phyloP scores from a whole-genome alignment of 2,797 vertebrate genomes.

The Labeo calbasu region DNA sequence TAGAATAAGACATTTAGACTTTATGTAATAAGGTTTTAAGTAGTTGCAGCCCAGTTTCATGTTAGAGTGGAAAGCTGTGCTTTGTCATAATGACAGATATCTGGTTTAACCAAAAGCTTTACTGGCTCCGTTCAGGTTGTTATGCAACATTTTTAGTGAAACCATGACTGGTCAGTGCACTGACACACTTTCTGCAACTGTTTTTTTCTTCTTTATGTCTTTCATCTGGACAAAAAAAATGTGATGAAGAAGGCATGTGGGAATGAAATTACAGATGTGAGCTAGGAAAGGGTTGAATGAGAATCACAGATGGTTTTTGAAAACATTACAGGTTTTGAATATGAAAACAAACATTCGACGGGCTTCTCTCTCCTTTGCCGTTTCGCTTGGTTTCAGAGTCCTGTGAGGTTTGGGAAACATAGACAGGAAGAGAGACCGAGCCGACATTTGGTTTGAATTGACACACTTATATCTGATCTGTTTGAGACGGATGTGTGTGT shows the following conservation, averaged over 20 bases:
- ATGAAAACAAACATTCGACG: not conserved
- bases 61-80: not conserved
- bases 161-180: conserved; percentile 29
- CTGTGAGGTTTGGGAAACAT: conserved; percentile 24
- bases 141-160: conserved; percentile 20
- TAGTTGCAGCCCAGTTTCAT: not conserved
- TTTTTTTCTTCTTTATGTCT: conserved; percentile 20
- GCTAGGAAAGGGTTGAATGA: conserved; percentile 34
- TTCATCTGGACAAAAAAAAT: conserved; percentile 11
- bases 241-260: conserved; percentile 29
- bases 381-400: conserved; percentile 36
- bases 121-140: conserved; percentile 40
- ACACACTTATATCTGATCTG: conserved; percentile 22
- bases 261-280: conserved; percentile 53
- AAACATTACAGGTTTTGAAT: conserved; percentile 39
- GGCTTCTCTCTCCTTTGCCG: not conserved
- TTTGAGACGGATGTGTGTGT: not conserved
- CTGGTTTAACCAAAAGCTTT: conserved; percentile 10
- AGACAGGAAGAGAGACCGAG: conserved; percentile 32
- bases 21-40: not conserved
- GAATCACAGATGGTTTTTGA: conserved; percentile 56
- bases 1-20: not conserved
- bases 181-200: conserved; percentile 16
- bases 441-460: conserved; percentile 52
- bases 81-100: conserved; percentile 36